Conservation (phyloP, 2,888 invertebrate species). For the Tuta absoluta region DNA sequence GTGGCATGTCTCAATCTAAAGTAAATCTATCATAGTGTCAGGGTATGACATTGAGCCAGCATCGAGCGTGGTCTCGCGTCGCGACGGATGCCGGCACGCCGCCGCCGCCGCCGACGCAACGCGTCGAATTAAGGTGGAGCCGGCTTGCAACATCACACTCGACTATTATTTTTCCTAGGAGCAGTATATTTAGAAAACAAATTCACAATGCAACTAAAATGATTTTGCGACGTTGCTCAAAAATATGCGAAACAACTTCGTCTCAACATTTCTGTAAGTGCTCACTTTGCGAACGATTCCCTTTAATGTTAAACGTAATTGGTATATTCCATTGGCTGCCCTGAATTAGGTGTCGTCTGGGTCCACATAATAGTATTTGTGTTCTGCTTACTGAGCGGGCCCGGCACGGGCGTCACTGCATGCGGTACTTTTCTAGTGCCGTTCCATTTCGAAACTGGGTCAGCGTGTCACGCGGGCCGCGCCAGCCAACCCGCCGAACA, state of each 20-base stretch:
- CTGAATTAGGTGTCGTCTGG: constrained; percentile 53
- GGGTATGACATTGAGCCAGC: constrained; percentile 41
- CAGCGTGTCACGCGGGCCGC: constrained; percentile 75
- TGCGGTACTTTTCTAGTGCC: constrained; percentile 66
- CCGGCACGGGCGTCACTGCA: constrained; percentile 53
- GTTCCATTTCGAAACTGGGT: constrained; percentile 80
- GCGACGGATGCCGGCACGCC: constrained; percentile 32
- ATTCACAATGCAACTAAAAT: neutral
- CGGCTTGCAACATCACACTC: constrained; percentile 52
- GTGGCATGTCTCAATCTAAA: constrained; percentile 16
- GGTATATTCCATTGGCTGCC: constrained; percentile 39
- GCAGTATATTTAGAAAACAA: neutral
- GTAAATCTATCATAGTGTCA: constrained; percentile 29
- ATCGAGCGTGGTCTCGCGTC: constrained; percentile 36
- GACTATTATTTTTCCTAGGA: neutral
- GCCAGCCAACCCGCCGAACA: constrained; percentile 45
- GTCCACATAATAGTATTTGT: constrained; percentile 37
- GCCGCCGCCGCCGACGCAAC: constrained; percentile 5
- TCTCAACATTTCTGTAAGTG: neutral
- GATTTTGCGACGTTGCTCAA: neutral
- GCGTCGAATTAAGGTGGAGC: neutral
- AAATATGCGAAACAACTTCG: neutral
- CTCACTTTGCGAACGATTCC: neutral
- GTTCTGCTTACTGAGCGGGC: constrained; percentile 28
- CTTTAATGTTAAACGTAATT: neutral